Conservation (phyloP, 2,797 vertebrate genomes). For the Anomalospiza imberbis region DNA sequence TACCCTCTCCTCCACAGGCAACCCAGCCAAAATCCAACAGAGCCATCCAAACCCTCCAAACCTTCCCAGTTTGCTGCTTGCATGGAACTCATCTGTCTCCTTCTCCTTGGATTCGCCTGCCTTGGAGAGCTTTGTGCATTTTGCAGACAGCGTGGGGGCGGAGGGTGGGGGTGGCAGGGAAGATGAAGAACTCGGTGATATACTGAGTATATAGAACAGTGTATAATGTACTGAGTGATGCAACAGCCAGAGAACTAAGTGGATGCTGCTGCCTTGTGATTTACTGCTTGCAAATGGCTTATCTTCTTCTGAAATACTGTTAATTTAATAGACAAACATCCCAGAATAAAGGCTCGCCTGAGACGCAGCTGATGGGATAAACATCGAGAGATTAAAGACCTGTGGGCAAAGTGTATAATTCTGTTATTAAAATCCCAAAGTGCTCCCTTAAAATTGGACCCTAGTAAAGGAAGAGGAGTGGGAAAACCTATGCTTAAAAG, state of each 20-base stretch:
- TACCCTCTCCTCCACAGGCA: background rate
- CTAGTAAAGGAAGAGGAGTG: constrained; percentile 35
- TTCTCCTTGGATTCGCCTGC: background rate
- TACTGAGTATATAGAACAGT: constrained; percentile 25
- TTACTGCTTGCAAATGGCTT: constrained; percentile 70
- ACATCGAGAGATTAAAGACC: constrained; percentile 71
- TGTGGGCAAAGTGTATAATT: constrained; percentile 62
- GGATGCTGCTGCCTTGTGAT: constrained; percentile 65
- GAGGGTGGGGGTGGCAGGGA: constrained; percentile 32
- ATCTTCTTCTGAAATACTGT: constrained; percentile 70
- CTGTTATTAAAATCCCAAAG: constrained; percentile 68
- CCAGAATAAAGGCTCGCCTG: constrained; percentile 67
- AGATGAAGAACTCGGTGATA: constrained; percentile 25
- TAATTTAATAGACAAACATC: constrained; percentile 79
- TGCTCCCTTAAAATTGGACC: constrained; percentile 56
- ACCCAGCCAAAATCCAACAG: constrained; percentile 24
- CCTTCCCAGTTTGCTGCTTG: background rate
- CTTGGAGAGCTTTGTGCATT: constrained; percentile 19
- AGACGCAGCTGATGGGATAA: constrained; percentile 69
- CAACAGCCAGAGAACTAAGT: constrained; percentile 50
- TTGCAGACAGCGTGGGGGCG: constrained; percentile 45
- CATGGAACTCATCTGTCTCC: background rate
- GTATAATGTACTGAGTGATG: constrained; percentile 48
- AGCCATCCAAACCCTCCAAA: background rate
- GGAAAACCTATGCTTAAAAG: constrained; percentile 61